A percentile compares a stretch with the other conserved stretches of the same genome.
Evolutionary conservation across 2,888 invertebrate species (phyloP).

Genomic region (Euphydryas editha): DNA sequence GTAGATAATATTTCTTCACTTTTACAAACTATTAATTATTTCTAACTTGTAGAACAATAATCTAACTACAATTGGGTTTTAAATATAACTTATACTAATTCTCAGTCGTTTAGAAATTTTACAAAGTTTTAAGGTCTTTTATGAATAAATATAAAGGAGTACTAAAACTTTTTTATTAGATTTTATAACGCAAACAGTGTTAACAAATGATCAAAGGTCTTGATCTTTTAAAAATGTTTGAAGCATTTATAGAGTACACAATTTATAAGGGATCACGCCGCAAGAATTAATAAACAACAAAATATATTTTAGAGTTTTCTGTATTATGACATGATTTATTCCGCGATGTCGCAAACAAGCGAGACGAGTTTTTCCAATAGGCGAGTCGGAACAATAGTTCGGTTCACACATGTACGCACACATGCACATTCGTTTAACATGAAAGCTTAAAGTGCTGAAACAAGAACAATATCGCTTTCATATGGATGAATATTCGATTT

Average conservation of each 20-base stretch:
- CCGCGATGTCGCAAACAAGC: conserved; percentile 5
- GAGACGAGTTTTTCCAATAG: conserved; percentile 14
- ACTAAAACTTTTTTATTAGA: no score
- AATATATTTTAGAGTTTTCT: neutral
- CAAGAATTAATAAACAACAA: neutral
- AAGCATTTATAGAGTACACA: neutral
- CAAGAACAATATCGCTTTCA: conserved; percentile 4
- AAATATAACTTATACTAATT: no score
- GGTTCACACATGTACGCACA: conserved; percentile 7
- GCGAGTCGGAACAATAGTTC: conserved; percentile 14
- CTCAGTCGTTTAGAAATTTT: no score
- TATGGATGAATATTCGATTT: conserved; percentile 6
- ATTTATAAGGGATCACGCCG: neutral
- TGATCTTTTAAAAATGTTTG: neutral
- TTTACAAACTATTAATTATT: no score
- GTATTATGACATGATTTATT: neutral
- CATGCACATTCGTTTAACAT: conserved; percentile 13
- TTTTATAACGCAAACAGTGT: no score
- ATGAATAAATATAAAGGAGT: no score
- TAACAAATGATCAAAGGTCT: no score
- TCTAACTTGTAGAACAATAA: no score
- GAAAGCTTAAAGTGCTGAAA: conserved; percentile 16
- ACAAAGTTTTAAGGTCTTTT: no score
- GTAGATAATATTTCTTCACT: no score
- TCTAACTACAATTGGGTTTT: no score